phyloP scores from a whole-genome alignment of 2,113 vertebrate species.

The Nothobranchius furzeri region DNA sequence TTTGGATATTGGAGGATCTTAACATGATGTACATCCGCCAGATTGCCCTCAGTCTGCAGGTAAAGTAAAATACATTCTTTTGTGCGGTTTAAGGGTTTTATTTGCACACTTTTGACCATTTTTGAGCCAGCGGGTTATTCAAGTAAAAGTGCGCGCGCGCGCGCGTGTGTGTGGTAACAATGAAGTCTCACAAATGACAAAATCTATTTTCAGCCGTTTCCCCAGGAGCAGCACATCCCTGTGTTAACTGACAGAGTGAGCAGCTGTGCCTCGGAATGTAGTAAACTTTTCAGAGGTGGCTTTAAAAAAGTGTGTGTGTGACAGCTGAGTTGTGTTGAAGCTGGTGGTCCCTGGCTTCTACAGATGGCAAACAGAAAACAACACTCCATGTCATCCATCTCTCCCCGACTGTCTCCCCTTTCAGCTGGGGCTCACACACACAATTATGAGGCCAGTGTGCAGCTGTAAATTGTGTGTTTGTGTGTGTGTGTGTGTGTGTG shows the following conservation, averaged over 20 bases:
- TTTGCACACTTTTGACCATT: neutral
- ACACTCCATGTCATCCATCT: conserved; percentile 45
- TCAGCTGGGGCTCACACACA: conserved; percentile 51
- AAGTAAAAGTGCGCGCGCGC: no score
- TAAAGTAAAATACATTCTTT: conserved; percentile 58
- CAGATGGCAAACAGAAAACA: conserved; percentile 62
- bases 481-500: neutral
- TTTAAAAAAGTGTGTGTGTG: conserved; percentile 33
- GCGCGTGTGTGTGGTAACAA: neutral
- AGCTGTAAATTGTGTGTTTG: neutral
- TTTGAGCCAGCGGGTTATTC: conserved; percentile 14
- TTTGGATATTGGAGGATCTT: conserved; percentile 91
- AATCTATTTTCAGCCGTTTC: conserved; percentile 32
- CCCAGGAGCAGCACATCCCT: conserved; percentile 26
- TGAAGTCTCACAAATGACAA: neutral
- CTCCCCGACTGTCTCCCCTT: conserved; percentile 32
- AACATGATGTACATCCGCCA: conserved; percentile 98
- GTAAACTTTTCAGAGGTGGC: conserved; percentile 33
- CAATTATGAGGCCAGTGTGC: conserved; percentile 8
- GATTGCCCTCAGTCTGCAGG: conserved; percentile 93
- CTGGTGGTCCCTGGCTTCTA: conserved; percentile 27
- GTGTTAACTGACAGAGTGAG: conserved; percentile 18
- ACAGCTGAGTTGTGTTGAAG: conserved; percentile 38
- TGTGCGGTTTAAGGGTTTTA: neutral
- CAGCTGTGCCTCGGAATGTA: conserved; percentile 53